A percentile compares a stretch with the other conserved stretches of the same genome.
phyloP scores from a whole-genome alignment of 2,113 vertebrate species.

The Catharus bicknelli region DNA sequence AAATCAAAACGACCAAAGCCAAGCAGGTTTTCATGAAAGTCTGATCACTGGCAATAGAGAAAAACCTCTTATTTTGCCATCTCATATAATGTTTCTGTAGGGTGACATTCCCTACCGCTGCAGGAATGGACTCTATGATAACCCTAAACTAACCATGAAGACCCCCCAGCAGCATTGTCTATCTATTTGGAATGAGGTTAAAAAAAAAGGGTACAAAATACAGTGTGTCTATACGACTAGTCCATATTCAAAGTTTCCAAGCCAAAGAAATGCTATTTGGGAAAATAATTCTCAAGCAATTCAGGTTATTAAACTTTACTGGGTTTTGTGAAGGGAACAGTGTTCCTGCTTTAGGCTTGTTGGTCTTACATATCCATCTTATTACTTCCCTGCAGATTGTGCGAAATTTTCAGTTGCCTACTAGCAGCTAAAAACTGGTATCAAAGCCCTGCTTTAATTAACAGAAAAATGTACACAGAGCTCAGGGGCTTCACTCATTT shows the following conservation, averaged over 20 bases:
- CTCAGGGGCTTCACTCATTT: neutral
- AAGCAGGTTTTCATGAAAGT: neutral
- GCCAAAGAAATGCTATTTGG: neutral
- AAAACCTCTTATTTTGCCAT: neutral
- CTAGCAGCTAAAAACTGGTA: neutral
- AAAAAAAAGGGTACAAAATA: neutral
- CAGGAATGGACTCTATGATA: neutral
- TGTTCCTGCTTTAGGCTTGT: neutral
- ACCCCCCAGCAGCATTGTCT: neutral
- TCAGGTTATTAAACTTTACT: neutral
- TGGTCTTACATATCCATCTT: neutral
- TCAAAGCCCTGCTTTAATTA: slow-evolving; percentile 17
- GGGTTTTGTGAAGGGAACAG: neutral
- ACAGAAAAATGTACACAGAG: neutral
- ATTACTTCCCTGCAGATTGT: neutral
- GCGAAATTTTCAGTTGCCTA: neutral
- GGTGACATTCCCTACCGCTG: neutral
- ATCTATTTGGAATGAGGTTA: neutral
- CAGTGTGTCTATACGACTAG: neutral
- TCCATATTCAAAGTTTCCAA: neutral
- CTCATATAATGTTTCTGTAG: neutral
- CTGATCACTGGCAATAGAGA: neutral
- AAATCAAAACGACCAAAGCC: neutral
- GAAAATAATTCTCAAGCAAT: neutral
- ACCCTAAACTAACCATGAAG: neutral